A percentile compares a stretch with the other conserved stretches of the same genome.
phyloP scores from a whole-genome alignment of 2,797 vertebrate species.

The Sebastes hubbsi region DNA sequence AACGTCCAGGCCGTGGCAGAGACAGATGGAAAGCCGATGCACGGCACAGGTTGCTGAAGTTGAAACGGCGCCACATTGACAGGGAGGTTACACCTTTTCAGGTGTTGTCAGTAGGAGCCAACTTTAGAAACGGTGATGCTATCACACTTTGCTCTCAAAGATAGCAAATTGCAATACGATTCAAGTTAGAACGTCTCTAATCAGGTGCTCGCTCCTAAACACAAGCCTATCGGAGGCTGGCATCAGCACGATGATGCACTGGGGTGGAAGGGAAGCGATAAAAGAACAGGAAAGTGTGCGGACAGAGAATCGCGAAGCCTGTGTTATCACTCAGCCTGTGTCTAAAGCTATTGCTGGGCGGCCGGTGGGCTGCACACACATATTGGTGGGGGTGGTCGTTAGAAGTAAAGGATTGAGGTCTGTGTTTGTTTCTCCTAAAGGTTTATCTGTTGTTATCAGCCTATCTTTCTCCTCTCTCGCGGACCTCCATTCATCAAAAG shows the following conservation, averaged over 20 bases:
- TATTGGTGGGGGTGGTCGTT: conserved; percentile 49
- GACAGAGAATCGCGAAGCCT: conserved; percentile 6
- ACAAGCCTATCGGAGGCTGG: conserved; percentile 51
- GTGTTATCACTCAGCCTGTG: conserved; percentile 33
- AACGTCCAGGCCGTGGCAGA: background rate
- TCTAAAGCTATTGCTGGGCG: conserved; percentile 36
- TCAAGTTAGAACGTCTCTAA: conserved; percentile 44
- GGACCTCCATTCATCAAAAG: conserved; percentile 75
- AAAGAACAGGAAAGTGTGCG: conserved; percentile 32
- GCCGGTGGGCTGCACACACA: conserved; percentile 19
- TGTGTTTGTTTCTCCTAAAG: conserved; percentile 45
- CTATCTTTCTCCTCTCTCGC: conserved; percentile 49
- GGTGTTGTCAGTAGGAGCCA: conserved; percentile 6
- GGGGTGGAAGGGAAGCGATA: conserved; percentile 29
- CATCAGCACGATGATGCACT: conserved; percentile 15
- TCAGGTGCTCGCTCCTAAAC: conserved; percentile 22
- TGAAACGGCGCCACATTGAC: conserved; percentile 27
- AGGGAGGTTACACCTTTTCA: conserved; percentile 50
- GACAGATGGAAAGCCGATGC: conserved; percentile 42
- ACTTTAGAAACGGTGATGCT: conserved; percentile 33
- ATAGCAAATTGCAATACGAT: conserved; percentile 59
- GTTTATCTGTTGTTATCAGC: conserved; percentile 67
- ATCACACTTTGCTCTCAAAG: conserved; percentile 42
- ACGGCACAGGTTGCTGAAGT: background rate
- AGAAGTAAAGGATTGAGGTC: conserved; percentile 54